Conservation (phyloP, 2,113 vertebrate genomes). For the Leptosomus discolor region DNA sequence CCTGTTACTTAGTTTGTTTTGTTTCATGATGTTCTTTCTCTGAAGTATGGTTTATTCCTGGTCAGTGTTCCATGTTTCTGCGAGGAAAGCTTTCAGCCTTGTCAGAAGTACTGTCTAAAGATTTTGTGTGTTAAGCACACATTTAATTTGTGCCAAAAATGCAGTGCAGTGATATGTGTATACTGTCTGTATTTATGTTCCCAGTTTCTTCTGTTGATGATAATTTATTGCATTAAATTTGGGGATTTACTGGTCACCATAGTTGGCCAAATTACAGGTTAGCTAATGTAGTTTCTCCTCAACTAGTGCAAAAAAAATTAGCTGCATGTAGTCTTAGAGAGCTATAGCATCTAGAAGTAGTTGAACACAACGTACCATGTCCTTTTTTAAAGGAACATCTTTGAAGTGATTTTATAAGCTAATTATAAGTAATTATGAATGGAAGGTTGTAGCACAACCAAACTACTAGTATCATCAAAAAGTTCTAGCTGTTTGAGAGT, state of each 20-base stretch:
- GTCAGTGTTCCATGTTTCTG: not conserved
- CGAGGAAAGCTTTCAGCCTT: not conserved
- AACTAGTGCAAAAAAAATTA: not conserved
- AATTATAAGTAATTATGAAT: not conserved
- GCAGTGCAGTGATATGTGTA: not conserved
- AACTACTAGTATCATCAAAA: not conserved
- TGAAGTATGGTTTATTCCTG: not conserved
- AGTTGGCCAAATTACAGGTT: not conserved
- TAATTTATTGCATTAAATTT: not conserved
- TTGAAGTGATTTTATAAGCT: not conserved
- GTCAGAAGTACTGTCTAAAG: not conserved
- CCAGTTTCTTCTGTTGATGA: not conserved
- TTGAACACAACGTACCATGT: not conserved
- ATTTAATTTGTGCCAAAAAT: not conserved
- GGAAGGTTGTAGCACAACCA: not conserved
- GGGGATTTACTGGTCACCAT: not conserved
- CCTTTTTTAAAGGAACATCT: not conserved
- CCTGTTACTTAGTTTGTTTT: not conserved
- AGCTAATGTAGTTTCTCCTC: not conserved
- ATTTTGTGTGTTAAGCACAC: not conserved
- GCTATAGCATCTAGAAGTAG: not conserved
- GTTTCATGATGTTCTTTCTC: not conserved
- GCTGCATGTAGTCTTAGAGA: not conserved
- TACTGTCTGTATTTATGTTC: not conserved
- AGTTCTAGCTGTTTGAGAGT: not conserved